Evolutionary conservation across 2,113 vertebrate species (phyloP).

Genomic region (Phalacrocorax brasilianus): DNA sequence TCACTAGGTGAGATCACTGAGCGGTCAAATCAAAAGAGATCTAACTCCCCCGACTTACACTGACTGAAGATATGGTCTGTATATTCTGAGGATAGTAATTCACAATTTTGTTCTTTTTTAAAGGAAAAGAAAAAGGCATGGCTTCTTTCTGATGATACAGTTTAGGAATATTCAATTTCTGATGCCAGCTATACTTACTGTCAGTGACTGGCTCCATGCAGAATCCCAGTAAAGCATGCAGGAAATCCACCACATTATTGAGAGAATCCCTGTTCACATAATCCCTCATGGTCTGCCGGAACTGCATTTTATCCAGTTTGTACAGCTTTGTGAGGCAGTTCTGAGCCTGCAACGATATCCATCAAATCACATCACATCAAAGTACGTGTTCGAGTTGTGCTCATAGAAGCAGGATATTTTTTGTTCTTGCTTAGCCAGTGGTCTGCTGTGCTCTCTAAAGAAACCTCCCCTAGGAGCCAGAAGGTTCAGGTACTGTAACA

Average conservation of each 20-base stretch:
- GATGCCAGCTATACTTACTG: slow-evolving; percentile 82
- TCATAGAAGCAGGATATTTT: not conserved
- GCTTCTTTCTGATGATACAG: not conserved
- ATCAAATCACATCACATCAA: slow-evolving; percentile 56
- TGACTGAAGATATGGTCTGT: not conserved
- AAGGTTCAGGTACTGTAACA: not conserved
- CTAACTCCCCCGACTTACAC: not conserved
- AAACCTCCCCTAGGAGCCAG: not conserved
- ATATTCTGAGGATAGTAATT: not conserved
- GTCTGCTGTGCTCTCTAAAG: not conserved
- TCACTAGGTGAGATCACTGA: not conserved
- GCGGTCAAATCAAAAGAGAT: not conserved
- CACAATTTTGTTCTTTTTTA: not conserved
- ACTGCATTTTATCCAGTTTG: slow-evolving; percentile 96
- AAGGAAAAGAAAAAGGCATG: not conserved
- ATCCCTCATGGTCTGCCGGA: slow-evolving; percentile 96
- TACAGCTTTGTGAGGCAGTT: slow-evolving; percentile 95
- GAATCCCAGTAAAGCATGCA: slow-evolving; percentile 97
- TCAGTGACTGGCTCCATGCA: slow-evolving; percentile 99
- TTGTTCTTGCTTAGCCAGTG: not conserved
- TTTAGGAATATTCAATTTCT: not conserved
- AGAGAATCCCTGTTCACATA: slow-evolving; percentile 98
- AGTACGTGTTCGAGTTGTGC: not conserved
- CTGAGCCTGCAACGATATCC: slow-evolving; percentile 84
- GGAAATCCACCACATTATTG: slow-evolving; percentile 99